Evolutionary conservation across 2,797 vertebrate species (phyloP).

Genomic region (Poecilia wingei): DNA sequence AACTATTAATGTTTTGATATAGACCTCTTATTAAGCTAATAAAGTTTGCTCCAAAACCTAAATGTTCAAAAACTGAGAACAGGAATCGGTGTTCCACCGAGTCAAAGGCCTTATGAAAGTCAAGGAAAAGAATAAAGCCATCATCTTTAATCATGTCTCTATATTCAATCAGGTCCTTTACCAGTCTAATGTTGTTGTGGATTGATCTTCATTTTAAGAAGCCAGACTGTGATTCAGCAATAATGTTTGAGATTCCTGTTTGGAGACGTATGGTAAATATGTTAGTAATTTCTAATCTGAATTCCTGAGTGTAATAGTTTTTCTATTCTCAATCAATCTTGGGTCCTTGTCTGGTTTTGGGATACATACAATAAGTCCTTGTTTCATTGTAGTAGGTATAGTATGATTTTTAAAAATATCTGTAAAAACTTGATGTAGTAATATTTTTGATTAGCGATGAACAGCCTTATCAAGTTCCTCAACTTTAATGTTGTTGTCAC

Average conservation of each 20-base stretch:
- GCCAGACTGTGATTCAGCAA: background rate
- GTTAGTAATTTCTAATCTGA: background rate
- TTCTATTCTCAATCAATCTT: background rate
- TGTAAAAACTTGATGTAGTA: background rate
- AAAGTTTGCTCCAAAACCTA: too few species aligned
- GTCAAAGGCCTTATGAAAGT: too few species aligned
- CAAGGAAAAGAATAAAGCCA: too few species aligned
- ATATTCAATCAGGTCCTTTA: background rate
- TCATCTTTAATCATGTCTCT: background rate
- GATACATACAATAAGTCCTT: background rate
- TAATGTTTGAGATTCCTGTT: too few species aligned
- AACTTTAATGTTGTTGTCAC: background rate
- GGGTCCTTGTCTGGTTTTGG: background rate
- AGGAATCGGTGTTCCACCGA: too few species aligned
- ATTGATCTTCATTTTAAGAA: background rate
- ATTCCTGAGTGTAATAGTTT: too few species aligned
- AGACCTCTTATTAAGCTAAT: too few species aligned
- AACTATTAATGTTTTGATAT: too few species aligned
- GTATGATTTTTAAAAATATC: background rate
- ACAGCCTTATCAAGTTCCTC: background rate
- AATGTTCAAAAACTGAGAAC: too few species aligned
- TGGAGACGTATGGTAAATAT: background rate
- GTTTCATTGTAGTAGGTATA: background rate
- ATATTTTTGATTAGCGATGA: background rate
- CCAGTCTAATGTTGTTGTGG: background rate